phyloP scores from a whole-genome alignment of 2,113 vertebrate genomes.

The Dicerorhinus sumatrensis region DNA sequence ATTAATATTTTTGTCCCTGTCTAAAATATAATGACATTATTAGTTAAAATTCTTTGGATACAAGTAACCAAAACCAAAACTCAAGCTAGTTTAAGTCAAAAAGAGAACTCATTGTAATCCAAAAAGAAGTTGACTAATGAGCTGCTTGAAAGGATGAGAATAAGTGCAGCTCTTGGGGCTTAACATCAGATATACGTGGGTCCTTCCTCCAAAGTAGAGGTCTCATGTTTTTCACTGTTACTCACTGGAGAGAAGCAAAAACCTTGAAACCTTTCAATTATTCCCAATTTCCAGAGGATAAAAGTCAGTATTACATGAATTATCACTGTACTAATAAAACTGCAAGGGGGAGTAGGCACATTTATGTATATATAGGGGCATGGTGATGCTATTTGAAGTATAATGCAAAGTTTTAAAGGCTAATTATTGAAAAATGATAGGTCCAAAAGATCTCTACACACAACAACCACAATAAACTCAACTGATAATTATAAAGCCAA shows the following conservation, averaged over 20 bases:
- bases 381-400: not conserved
- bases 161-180: not conserved
- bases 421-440: not conserved
- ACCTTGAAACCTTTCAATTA: not conserved
- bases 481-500: constrained; percentile 27
- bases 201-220: not conserved
- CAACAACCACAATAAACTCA: constrained; percentile 3
- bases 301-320: not conserved
- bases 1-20: not conserved
- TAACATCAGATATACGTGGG: not conserved
- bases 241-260: not conserved
- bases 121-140: not conserved
- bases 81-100: not conserved
- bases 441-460: not conserved
- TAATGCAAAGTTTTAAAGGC: not conserved
- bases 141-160: not conserved
- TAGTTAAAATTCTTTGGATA: not conserved
- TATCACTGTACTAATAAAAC: not conserved
- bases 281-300: not conserved
- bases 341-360: too few species aligned
- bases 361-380: not conserved
- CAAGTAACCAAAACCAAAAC: not conserved
- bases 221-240: not conserved
- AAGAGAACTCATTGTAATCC: not conserved
- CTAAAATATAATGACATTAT: not conserved